Base-by-base conservation (phyloP, 2,113 vertebrate species). In the Oplegnathus fasciatus region DNA sequence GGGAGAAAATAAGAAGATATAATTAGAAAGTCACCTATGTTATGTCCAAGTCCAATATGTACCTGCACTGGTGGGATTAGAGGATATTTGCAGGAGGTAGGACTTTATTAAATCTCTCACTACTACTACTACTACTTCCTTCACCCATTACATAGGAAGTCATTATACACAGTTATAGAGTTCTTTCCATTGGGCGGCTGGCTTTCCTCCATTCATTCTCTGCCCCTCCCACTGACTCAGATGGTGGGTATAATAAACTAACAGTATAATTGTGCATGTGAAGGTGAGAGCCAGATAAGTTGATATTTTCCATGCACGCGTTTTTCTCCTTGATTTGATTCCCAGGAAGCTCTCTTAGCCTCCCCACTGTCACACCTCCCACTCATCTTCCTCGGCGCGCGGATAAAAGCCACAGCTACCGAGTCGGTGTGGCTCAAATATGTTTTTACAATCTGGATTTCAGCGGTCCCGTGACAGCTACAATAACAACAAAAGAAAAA, bases 381-480 rank as follows among this genome's bases (percentile, higher is more conserved):
- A 6, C n/a, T 65, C 28, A 14, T 65, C 7, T 14, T 20, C 15
- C 11, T 15, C 40, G 10, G 40, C 2, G 3, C 22, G 40, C 2
- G 22, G 17, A 40, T 40, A 32, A 75, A 52, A 54, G 37, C 26
- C 34, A 10, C 50, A 18, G 22, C 6, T 22, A 52, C 1, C n/a
- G 24, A 18, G 9, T 32, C 5, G 2, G 6, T 54, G 15, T 37
- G n/a, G 62, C 32, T 20, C 42, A 66, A 82, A 75, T 75, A 74
- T 69, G n/a, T 78, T 48, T 46, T 15, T 50, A 37, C 64, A 62
- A 32, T 84, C 81, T 70, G 81, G 80, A 82, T 78, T 62, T 83
- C 30, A 78, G 65, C 9, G 54, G 80, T 91, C 92, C 57, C 90
- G 78, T 93, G 91, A 93, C 82, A 79, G 70, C 75, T 78, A 81